These are phyloP conservation scores for Albula goreensis DNA, from an alignment of 2,113 vertebrate genomes.

Conservation along the genomic window DNA sequence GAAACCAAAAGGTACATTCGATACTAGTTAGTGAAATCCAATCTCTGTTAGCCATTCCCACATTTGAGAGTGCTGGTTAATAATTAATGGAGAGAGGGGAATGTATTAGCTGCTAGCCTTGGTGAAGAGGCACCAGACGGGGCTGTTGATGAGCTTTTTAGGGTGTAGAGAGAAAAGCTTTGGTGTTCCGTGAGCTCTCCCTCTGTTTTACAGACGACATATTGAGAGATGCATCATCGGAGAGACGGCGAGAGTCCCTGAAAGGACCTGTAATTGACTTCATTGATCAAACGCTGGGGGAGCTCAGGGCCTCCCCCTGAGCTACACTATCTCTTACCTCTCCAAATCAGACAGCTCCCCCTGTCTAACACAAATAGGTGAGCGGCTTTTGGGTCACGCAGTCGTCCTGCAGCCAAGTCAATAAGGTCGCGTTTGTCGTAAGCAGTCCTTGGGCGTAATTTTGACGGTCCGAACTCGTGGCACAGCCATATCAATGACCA, in stretches of 20 bases:
- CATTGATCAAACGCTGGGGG: constrained; percentile 80
- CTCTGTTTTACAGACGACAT: constrained; percentile 77
- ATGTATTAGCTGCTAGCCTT: constrained; percentile 96
- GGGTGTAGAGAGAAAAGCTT: constrained; percentile 39
- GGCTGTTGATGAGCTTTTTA: constrained; percentile 72
- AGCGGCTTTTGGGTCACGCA: constrained; percentile 36
- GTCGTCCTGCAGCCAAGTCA: constrained; percentile 27
- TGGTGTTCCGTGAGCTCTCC: constrained; percentile 44
- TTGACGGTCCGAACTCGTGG: no score
- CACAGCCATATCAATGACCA: no score
- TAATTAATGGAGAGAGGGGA: constrained; percentile 94
- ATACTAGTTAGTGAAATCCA: constrained; percentile 91
- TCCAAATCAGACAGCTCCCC: constrained; percentile 29
- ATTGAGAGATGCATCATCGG: constrained; percentile 72
- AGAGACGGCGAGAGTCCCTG: constrained; percentile 59
- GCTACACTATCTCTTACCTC: constrained; percentile 40
- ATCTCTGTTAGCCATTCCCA: constrained; percentile 99
- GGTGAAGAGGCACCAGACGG: constrained; percentile 86
- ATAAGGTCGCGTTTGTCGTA: constrained; percentile 16
- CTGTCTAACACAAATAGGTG: constrained; percentile 43
- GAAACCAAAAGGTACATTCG: constrained; percentile 95
- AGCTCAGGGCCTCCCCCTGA: constrained; percentile 8
- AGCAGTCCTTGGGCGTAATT: neutral
- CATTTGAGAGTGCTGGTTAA: constrained; percentile 93
- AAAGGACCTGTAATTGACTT: constrained; percentile 81